Evolutionary conservation across 1,140 invertebrate genomes (phyloP).

Genomic region (Hyposmocoma kahamanoa): DNA sequence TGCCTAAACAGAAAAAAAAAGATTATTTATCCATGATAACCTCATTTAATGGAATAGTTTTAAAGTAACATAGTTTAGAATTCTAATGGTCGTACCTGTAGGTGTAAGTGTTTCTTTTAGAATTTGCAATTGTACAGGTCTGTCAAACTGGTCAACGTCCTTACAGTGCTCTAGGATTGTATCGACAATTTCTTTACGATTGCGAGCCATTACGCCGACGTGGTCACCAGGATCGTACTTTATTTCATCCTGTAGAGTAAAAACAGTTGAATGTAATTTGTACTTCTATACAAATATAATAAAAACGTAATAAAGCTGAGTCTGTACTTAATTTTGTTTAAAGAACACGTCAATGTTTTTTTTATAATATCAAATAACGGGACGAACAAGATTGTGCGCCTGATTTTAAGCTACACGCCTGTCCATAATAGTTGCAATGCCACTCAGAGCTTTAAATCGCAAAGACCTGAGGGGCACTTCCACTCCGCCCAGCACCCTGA

Average conservation of each 20-base stretch:
- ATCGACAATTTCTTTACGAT: conserved; percentile 86
- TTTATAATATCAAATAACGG: no score
- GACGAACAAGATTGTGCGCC: no score
- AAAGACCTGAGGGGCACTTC: no score
- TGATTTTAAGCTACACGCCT: no score
- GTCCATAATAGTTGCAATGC: no score
- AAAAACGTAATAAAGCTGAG: not conserved
- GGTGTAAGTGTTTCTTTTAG: conserved; percentile 90
- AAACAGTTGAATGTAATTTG: no score
- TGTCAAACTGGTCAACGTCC: conserved; percentile 80
- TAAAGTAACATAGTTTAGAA: not conserved
- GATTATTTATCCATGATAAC: no score
- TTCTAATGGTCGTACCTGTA: conserved; percentile 76
- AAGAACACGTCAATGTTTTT: no score
- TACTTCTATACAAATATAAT: not conserved
- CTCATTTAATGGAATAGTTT: not conserved
- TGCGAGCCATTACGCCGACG: conserved; percentile 91
- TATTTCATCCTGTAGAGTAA: conserved; percentile 72
- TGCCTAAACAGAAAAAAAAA: conserved; percentile 70
- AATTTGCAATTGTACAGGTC: conserved; percentile 86
- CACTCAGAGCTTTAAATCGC: no score
- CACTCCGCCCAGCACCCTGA: no score
- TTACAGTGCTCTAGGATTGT: conserved; percentile 83
- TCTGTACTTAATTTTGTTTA: not conserved
- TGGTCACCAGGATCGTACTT: conserved; percentile 94